Evolutionary conservation across 2,888 invertebrate species (phyloP).

Genomic region (Nymphalis urticae): DNA sequence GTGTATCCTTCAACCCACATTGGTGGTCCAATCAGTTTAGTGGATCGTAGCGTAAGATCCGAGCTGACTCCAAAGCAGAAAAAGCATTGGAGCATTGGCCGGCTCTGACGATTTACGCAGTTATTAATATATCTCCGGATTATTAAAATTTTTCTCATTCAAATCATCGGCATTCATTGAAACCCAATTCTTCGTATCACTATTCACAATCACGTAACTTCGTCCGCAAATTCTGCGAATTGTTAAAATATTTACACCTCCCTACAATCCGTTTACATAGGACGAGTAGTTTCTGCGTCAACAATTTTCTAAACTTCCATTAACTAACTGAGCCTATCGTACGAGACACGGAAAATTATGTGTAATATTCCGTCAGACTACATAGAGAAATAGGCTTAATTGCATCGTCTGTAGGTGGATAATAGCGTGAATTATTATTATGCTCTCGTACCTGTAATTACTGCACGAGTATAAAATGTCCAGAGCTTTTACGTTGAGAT

Average conservation of each 20-base stretch:
- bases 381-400: constrained; percentile 9
- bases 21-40: too few relatives aligned
- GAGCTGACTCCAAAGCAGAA: too few relatives aligned
- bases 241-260: constrained; percentile 61
- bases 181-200: background rate
- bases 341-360: constrained; percentile 9
- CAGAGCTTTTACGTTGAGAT: constrained; percentile 27
- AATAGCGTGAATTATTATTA: constrained; percentile 14
- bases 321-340: constrained; percentile 26
- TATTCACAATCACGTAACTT: constrained; percentile 13
- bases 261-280: constrained; percentile 60
- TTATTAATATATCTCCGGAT: too few relatives aligned
- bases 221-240: constrained; percentile 38
- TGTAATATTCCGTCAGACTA: background rate
- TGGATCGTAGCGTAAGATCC: too few relatives aligned
- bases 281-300: constrained; percentile 61
- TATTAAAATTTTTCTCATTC: too few relatives aligned
- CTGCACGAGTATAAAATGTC: constrained; percentile 15
- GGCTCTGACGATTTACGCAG: too few relatives aligned
- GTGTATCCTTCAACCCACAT: too few relatives aligned
- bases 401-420: background rate
- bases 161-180: too few relatives aligned
- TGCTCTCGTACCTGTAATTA: constrained; percentile 14
- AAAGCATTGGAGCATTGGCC: too few relatives aligned
- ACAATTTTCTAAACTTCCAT: constrained; percentile 39